Conservation (phyloP, 2,888 invertebrate species). For the Acleris laterana region DNA sequence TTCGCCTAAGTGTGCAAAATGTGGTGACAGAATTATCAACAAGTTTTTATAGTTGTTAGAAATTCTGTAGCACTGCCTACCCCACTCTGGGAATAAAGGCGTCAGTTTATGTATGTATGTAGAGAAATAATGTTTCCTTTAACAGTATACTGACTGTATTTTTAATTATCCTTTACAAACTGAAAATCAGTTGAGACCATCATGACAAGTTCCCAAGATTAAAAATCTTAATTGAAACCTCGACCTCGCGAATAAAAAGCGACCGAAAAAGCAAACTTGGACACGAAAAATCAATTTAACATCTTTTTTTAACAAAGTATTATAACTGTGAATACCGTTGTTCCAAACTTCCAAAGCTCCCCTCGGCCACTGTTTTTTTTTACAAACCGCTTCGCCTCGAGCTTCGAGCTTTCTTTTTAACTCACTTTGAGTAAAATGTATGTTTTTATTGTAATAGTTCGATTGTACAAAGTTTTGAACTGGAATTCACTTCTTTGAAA, state of each 20-base stretch:
- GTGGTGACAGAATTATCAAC: too few species aligned
- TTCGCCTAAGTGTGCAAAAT: too few species aligned
- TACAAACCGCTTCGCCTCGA: slow-evolving; percentile 11
- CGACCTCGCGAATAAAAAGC: slow-evolving; percentile 4
- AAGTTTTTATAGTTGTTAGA: too few species aligned
- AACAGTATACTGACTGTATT: too few species aligned
- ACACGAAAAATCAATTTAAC: slow-evolving; percentile 33
- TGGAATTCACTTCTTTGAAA: slow-evolving; percentile 17
- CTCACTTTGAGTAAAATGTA: slow-evolving; percentile 20
- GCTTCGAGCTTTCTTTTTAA: slow-evolving; percentile 18
- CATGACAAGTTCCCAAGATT: slow-evolving; percentile 14
- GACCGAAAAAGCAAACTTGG: slow-evolving; percentile 17
- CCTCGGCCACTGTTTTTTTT: slow-evolving; percentile 16
- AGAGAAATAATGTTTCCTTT: too few species aligned
- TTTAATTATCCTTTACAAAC: too few species aligned
- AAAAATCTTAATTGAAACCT: slow-evolving; percentile 21
- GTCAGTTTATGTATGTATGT: too few species aligned
- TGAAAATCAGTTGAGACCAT: not conserved
- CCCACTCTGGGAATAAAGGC: too few species aligned
- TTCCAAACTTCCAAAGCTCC: slow-evolving; percentile 20
- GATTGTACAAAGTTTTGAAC: slow-evolving; percentile 23
- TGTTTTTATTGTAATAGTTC: slow-evolving; percentile 28
- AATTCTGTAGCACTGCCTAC: too few species aligned
- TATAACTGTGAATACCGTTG: slow-evolving; percentile 26
- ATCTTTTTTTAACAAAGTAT: slow-evolving; percentile 29